phyloP scores from a whole-genome alignment of 2,113 vertebrate species.

The Tyrannus savana region DNA sequence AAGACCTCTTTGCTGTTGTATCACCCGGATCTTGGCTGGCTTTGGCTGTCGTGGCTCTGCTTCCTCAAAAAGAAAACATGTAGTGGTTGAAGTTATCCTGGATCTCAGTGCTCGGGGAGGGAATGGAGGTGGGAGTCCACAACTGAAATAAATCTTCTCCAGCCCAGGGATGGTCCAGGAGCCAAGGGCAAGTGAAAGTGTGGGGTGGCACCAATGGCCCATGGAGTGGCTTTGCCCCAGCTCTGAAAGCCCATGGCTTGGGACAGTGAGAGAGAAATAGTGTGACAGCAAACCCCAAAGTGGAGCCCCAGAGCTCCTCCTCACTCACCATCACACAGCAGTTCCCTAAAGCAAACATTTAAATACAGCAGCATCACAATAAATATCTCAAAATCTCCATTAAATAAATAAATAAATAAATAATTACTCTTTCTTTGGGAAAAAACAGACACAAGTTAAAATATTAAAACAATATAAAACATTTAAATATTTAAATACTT shows the following conservation, averaged over 20 bases:
- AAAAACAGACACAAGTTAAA: not conserved
- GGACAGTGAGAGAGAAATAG: not conserved
- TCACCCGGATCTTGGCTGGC: not conserved
- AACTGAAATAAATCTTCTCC: not conserved
- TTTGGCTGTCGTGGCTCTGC: not conserved
- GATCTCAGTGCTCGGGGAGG: fast-evolving
- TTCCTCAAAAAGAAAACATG: not conserved
- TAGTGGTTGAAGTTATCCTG: not conserved
- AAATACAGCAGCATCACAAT: not conserved
- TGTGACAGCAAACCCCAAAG: not conserved
- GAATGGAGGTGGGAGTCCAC: not conserved
- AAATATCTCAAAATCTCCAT: not conserved
- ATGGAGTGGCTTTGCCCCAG: fast-evolving
- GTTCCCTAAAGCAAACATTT: not conserved
- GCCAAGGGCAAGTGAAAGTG: not conserved
- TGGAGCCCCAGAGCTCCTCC: not conserved
- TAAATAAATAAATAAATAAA: not conserved
- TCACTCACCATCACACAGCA: not conserved
- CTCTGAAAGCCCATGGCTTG: not conserved
- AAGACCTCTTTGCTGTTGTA: not conserved
- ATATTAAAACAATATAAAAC: not conserved
- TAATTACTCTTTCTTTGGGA: not conserved
- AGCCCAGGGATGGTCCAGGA: not conserved
- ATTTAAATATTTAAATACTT: not conserved
- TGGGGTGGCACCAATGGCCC: not conserved